Percentiles rank a stretch among this genome's conserved stretches.
Conservation (phyloP, 2,888 invertebrate genomes). For the Tenthredo amoena region DNA sequence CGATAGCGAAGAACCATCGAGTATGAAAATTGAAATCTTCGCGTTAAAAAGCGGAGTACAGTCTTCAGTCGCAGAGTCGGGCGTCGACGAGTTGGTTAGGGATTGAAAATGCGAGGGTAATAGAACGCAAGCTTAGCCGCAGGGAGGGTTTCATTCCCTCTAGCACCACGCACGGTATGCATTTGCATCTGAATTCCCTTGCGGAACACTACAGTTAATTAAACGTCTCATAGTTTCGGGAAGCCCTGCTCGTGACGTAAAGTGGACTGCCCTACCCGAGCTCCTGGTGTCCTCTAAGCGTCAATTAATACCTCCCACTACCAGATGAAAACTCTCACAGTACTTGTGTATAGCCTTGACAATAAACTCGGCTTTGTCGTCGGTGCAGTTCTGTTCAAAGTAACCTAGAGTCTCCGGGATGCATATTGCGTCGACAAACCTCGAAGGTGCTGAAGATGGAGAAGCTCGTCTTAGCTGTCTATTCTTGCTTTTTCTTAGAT, state of each 20-base stretch:
- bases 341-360: not conserved
- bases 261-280: slow-evolving; percentile 45
- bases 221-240: slow-evolving; percentile 69
- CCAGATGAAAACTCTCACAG: slow-evolving; percentile 19
- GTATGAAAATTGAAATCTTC: not conserved
- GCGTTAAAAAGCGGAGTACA: not conserved
- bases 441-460: not conserved
- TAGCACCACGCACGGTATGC: slow-evolving; percentile 52
- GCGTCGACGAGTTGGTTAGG: not conserved
- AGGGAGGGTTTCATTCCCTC: slow-evolving; percentile 20
- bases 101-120: slow-evolving; percentile 32
- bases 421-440: not conserved
- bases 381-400: not conserved
- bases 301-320: slow-evolving; percentile 44
- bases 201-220: slow-evolving; percentile 68
- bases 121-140: slow-evolving; percentile 35
- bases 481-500: not conserved
- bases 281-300: slow-evolving; percentile 45
- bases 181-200: slow-evolving; percentile 69
- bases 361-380: slow-evolving; percentile 33
- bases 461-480: not conserved
- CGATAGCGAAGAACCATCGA: slow-evolving; percentile 5
- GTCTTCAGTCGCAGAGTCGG: not conserved
- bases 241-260: slow-evolving; percentile 50
- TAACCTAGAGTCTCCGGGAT: not conserved